Evolutionary conservation across 2,888 invertebrate species (phyloP).

Genomic region (Stegana nigrithorax): DNA sequence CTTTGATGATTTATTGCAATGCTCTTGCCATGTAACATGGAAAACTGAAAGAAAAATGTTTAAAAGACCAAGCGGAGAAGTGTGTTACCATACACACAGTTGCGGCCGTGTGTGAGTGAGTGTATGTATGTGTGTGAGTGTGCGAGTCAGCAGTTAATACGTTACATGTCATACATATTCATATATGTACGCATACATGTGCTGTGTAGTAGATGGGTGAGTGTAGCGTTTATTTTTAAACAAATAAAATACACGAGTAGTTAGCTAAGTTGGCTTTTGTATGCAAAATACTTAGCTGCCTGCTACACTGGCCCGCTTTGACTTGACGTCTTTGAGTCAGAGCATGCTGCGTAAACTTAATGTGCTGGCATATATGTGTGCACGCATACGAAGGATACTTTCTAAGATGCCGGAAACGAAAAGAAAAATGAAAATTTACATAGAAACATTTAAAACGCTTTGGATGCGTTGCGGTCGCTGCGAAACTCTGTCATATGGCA

Average conservation of each 20-base stretch:
- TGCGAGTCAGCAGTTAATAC: slow-evolving; percentile 44
- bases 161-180: slow-evolving; percentile 54
- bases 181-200: not conserved
- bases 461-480: slow-evolving; percentile 1
- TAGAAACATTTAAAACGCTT: no score
- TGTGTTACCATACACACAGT: not conserved
- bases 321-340: slow-evolving; percentile 14
- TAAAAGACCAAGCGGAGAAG: not conserved
- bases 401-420: slow-evolving; percentile 1
- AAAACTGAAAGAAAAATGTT: not conserved
- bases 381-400: not conserved
- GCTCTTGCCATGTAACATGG: slow-evolving; percentile 5
- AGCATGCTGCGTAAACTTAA: slow-evolving; percentile 2
- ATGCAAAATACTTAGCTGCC: not conserved
- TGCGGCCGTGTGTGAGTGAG: slow-evolving; percentile 1
- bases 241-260: slow-evolving; percentile 8
- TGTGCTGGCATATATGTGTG: not conserved
- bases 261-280: slow-evolving; percentile 7
- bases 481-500: slow-evolving; percentile 8
- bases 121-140: not conserved
- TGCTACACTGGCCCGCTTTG: not conserved
- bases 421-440: no score
- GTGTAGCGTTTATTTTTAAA: slow-evolving; percentile 1
- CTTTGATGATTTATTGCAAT: slow-evolving; percentile 51
- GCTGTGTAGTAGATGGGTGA: not conserved